Percentiles rank a stretch among this genome's conserved stretches.
phyloP scores from a whole-genome alignment of 2,113 vertebrate species.

The Silurus glanis region DNA sequence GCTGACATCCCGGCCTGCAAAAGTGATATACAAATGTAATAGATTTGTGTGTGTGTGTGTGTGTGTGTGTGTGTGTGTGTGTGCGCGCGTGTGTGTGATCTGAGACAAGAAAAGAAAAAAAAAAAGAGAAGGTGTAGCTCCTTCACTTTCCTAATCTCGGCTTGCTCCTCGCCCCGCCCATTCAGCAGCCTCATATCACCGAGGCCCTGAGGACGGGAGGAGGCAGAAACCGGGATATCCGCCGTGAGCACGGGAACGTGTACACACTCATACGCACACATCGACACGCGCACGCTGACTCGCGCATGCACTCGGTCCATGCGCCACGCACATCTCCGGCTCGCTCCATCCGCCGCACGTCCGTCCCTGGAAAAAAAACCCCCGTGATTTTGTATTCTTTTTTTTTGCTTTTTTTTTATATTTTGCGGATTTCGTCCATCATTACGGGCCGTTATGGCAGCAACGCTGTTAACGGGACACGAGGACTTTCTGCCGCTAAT shows the following conservation, averaged over 20 bases:
- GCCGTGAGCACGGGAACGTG: not conserved
- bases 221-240: constrained; percentile 35
- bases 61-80: not conserved
- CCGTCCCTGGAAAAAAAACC: constrained; percentile 4
- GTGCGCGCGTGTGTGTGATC: not conserved
- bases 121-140: not conserved
- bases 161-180: constrained; percentile 49
- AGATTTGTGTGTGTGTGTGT: too few relatives aligned
- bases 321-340: constrained; percentile 21
- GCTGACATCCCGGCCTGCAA: too few relatives aligned
- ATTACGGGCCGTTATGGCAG: constrained; percentile 71
- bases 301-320: constrained; percentile 43
- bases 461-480: constrained; percentile 81
- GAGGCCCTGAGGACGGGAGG: constrained; percentile 48
- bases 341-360: not conserved
- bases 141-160: constrained; percentile 26
- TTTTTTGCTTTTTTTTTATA: not conserved
- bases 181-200: constrained; percentile 63
- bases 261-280: not conserved
- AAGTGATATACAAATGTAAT: too few relatives aligned
- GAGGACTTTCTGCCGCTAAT: constrained; percentile 91
- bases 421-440: constrained; percentile 35
- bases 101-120: not conserved
- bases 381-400: not conserved
- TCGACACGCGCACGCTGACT: constrained; percentile 2